Base-by-base conservation (phyloP, 2,797 vertebrate genomes). In the Kryptolebias ocellatus region DNA sequence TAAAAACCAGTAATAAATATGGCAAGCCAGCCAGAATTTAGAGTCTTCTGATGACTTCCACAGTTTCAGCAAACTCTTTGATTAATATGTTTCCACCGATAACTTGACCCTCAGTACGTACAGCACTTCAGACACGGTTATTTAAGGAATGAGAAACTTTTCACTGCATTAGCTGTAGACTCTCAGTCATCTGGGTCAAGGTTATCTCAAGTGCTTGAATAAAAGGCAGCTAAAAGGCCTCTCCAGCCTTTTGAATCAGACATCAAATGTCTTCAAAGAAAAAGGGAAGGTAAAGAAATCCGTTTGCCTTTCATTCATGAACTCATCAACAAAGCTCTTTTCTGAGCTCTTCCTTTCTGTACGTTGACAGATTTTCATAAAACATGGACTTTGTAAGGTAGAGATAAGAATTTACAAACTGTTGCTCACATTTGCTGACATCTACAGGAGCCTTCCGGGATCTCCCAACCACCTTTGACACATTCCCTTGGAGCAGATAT, bases 351-450 rank as follows among this genome's bases (percentile, higher is more conserved):
- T 60, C 67, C 65, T 80, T 66, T 66, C 51, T 51, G 77, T 65
- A 64, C 59, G 76, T 78, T 76, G 81, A 84, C 71, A 78, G 63
- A 84, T 80, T 79, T 83, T 84, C 87, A 87, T 83, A 74, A 72
- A 84, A 84, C 72, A 82, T 81, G 78, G 54, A 67, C 65, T 17
- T 69, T 65, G 66, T 47, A 14, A 64, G 80, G 80, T 69, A 45
- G 66, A 79, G 75, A 78, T 81, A 64, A 78, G 70, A 70, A 81
- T 80, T 74, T 74, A 82, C 80, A 86, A 88, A 85, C 60, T 58
- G 76, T 79, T 64, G 64, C 64, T 72, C 78, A 81, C 67, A 50
- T 84, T 84, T 45, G 18, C 29, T 29, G 71, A 57, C 61, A 31
- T 83, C 83, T 78, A 79, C 70, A 0, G 2, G 85, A 83, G 84